A percentile compares a stretch with the other conserved stretches of the same genome.
phyloP scores from a whole-genome alignment of 2,888 invertebrate genomes.

The Podotricha telesiphe region DNA sequence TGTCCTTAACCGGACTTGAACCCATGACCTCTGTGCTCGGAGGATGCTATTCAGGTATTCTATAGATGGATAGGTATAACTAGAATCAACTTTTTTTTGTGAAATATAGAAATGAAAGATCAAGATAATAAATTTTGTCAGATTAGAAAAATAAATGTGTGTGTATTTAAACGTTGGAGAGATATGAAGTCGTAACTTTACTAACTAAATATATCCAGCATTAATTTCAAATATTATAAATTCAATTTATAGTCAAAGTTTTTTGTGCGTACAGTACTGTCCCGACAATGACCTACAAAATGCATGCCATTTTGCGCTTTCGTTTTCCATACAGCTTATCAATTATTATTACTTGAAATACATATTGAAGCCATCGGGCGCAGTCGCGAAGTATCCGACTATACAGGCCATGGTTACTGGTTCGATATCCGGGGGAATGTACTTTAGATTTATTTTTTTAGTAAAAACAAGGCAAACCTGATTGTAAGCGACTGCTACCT shows the following conservation, averaged over 20 bases:
- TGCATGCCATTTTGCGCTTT: conserved; percentile 47
- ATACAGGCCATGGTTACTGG: neutral
- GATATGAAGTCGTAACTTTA: too few species aligned
- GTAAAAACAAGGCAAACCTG: too few species aligned
- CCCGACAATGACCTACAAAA: conserved; percentile 52
- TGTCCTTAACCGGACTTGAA: conserved; percentile 10
- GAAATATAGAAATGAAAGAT: neutral
- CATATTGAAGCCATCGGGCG: neutral
- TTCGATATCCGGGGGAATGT: neutral
- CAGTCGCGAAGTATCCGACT: neutral
- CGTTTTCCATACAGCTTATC: conserved; percentile 44
- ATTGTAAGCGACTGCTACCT: too few species aligned
- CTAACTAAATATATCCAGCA: too few species aligned
- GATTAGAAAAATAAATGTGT: too few species aligned
- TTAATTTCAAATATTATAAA: neutral
- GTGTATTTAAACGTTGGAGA: too few species aligned
- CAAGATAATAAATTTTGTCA: too few species aligned
- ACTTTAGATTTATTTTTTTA: too few species aligned
- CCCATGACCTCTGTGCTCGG: neutral
- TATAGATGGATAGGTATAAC: neutral
- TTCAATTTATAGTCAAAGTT: neutral
- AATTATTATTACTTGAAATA: conserved; percentile 33
- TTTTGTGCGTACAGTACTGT: conserved; percentile 42
- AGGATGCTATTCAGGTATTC: neutral
- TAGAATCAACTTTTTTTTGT: neutral